phyloP scores from a whole-genome alignment of 53 echinoderm and acorn worm genomes.

The Echinarachnius parma region DNA sequence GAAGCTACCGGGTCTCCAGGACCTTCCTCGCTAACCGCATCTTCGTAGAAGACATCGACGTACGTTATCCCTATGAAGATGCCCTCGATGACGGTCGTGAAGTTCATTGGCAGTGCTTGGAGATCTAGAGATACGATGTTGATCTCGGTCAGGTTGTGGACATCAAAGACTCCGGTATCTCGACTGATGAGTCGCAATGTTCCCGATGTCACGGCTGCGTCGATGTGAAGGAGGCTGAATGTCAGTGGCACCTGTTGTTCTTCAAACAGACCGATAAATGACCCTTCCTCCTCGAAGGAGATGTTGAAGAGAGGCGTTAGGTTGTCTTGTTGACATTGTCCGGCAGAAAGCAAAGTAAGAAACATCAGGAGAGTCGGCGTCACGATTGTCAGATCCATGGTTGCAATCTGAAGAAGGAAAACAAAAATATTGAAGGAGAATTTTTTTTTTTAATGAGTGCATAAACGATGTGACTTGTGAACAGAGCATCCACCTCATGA shows the following conservation, averaged over 20 bases:
- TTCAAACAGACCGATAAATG: conserved; percentile 12
- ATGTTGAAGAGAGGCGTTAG: conserved; percentile 5
- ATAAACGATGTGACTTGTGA: too few species aligned
- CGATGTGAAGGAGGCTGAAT: background rate
- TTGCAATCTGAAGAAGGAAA: too few species aligned
- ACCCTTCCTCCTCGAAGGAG: background rate
- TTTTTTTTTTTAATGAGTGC: too few species aligned
- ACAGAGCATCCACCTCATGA: too few species aligned
- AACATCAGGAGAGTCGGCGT: too few species aligned
- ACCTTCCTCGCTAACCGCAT: background rate
- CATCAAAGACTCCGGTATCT: conserved; percentile 9
- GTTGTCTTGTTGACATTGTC: too few species aligned
- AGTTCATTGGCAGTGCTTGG: background rate
- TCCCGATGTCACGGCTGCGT: conserved; percentile 13
- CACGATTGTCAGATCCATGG: too few species aligned
- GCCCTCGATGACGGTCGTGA: conserved; percentile 16
- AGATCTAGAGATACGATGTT: background rate
- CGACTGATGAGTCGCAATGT: conserved; percentile 9
- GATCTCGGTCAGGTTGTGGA: background rate
- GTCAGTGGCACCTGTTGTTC: background rate
- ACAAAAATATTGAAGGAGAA: too few species aligned
- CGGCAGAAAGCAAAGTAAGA: too few species aligned
- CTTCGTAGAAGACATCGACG: conserved; percentile 3
- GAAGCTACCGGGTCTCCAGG: conserved; percentile 3
- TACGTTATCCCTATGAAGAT: conserved; percentile 11